Evolutionary conservation across 2,888 invertebrate species (phyloP).

Genomic region (Macaria liturata): DNA sequence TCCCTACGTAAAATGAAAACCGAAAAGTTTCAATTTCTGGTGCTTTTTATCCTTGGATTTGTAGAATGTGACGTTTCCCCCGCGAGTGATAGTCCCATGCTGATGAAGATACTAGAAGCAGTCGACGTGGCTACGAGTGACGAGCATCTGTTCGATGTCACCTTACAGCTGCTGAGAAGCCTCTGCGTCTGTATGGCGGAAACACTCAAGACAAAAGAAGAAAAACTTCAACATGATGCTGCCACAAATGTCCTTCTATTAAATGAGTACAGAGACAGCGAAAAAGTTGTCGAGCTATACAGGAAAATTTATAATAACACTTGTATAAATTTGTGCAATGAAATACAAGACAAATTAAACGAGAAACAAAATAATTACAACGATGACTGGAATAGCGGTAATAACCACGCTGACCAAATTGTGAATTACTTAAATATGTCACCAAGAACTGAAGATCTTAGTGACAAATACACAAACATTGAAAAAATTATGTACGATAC

Average conservation of each 20-base stretch:
- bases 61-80: conserved; percentile 22
- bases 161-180: conserved; percentile 62
- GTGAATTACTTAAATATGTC: conserved; percentile 17
- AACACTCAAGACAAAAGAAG: conserved; percentile 49
- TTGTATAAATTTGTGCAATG: conserved; percentile 53
- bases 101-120: conserved; percentile 57
- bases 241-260: conserved; percentile 38
- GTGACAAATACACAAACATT: background rate
- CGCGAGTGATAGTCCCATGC: conserved; percentile 49
- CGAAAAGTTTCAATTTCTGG: conserved; percentile 19
- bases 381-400: conserved; percentile 31
- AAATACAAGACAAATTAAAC: conserved; percentile 43
- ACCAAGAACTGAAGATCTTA: no score
- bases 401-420: conserved; percentile 33
- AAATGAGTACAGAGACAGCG: conserved; percentile 31
- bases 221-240: conserved; percentile 34
- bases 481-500: conserved; percentile 51
- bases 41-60: conserved; percentile 23
- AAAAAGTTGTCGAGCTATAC: conserved; percentile 51
- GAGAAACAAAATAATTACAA: conserved; percentile 23
- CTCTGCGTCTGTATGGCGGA: conserved; percentile 67
- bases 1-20: conserved; percentile 56
- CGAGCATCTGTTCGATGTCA: conserved; percentile 58
- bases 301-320: conserved; percentile 63
- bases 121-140: conserved; percentile 61